Base-by-base conservation (phyloP, 2,888 invertebrate species). In the Venustoraphidia nigricollis region DNA sequence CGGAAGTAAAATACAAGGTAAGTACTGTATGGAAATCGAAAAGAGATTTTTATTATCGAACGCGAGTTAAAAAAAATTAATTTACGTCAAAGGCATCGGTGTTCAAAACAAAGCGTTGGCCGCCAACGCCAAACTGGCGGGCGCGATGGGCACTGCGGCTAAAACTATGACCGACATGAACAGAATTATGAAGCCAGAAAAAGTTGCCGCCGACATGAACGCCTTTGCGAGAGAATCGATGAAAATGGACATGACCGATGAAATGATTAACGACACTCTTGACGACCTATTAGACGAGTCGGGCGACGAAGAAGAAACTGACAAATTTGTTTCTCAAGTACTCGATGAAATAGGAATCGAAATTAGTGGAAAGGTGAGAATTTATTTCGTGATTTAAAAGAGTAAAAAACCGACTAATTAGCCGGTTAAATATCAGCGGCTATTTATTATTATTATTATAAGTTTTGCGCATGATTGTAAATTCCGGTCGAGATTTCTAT, bases 341-440 rank as follows among this genome's bases (percentile, higher is more conserved):
- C 73, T 94, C n/a, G 94, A 94, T 69, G 94, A 95, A 70, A 94
- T 95, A 59, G 94, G 94, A 53, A 94, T 95, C 65, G 94, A 95
- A 68, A 82, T 92, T 53, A 84, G 86, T 54, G 89, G 88, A 59
- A 88, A 91, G 76, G 87, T 87, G 64, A 63, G 58, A 56, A 41
- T 27, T 27, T 27, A n/a, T n/a, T n/a, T n/a, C n/a, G n/a, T n/a
- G n/a, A n/a, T n/a, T n/a, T n/a, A n/a, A n/a, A n/a, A n/a, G n/a
- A n/a, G n/a, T n/a, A n/a, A n/a, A n/a, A n/a, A n/a, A n/a, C n/a
- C n/a, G n/a, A n/a, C n/a, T n/a, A n/a, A n/a, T n/a, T n/a, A n/a
- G n/a, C n/a, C n/a, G n/a, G n/a, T n/a, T n/a, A n/a, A n/a, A n/a
- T n/a, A n/a, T n/a, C n/a, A n/a, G n/a, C n/a, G n/a, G n/a, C n/a